Base-by-base conservation (phyloP, 2,888 invertebrate genomes). In the Eurytoma californica region DNA sequence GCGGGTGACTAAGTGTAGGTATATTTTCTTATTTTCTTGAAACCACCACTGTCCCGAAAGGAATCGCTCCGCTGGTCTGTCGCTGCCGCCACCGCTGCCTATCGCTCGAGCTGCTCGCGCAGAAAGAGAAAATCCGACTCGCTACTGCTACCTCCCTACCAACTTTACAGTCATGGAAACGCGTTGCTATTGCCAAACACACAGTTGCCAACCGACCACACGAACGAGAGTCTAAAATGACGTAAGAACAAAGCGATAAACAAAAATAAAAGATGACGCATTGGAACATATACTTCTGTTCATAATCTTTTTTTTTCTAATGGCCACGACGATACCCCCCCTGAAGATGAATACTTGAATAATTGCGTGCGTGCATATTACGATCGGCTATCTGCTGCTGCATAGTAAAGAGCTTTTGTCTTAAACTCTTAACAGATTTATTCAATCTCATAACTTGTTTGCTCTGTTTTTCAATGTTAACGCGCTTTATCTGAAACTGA, bases 111-210 rank as follows among this genome's bases (percentile, higher is more conserved):
- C 57, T 18, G 57, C 57, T 20, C 28, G 39, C 61, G 39, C 61
- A 18, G 39, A 39, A 53, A 63, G 47, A 63, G 63, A 18, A 47
- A 47, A 63, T 5, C 39, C 14, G 39, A 18, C 18, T 28, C 14
- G 12, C 53, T 53, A 14, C 53, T 53, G 53, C 53, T 53, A 14
- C 53, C 13, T 61, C 14, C 72, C 72, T 72, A 67, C 73, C 78
- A 78, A 78, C 78, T 53, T 78, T 61, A 78, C 73, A 73, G 72
- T 57, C 78, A 72, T 78, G 78, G 73, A 78, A 78, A 78, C 74
- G 60, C 60, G 63, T 39, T 53, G 49, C 39, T 53, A 58, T 77
- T 77, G 66, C 66, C 58, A 78, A 67, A 72, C 77, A 67, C 39
- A 66, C 12, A 68, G 65, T 70, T 61, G 65, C 77, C 77, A 77